Percentiles rank a stretch among this genome's conserved stretches.
Conservation (phyloP, 2,888 invertebrate genomes). For the Listrodromus nycthemerus region DNA sequence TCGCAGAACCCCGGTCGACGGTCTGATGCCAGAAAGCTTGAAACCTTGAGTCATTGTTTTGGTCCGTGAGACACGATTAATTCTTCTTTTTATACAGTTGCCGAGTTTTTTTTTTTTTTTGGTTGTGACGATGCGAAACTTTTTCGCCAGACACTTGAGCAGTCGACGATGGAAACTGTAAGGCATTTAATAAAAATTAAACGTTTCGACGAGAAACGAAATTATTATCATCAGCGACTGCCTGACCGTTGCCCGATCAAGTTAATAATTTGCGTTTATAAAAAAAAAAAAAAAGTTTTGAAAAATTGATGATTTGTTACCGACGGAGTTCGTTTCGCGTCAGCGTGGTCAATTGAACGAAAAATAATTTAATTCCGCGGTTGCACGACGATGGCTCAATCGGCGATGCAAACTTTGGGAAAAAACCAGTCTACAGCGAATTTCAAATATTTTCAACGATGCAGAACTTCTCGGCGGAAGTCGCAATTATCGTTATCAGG, state of each 20-base stretch:
- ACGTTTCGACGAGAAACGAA: neutral
- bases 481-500: too few relatives aligned
- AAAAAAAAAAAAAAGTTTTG: too few relatives aligned
- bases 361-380: too few relatives aligned
- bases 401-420: too few relatives aligned
- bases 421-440: too few relatives aligned
- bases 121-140: neutral
- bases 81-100: neutral
- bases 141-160: neutral
- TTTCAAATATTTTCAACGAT: too few relatives aligned
- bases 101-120: neutral
- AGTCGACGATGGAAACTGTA: neutral
- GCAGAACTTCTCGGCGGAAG: too few relatives aligned
- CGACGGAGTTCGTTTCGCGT: too few relatives aligned
- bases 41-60: neutral
- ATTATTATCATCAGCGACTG: neutral
- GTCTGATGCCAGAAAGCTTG: constrained; percentile 4
- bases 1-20: neutral
- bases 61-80: neutral
- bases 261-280: neutral
- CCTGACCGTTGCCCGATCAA: neutral
- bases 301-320: too few relatives aligned
- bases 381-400: too few relatives aligned
- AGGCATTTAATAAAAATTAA: neutral
- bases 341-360: too few relatives aligned